Percentiles rank a stretch among this genome's conserved stretches.
phyloP scores from a whole-genome alignment of 2,797 vertebrate species.

The Poeciliopsis presidionis region DNA sequence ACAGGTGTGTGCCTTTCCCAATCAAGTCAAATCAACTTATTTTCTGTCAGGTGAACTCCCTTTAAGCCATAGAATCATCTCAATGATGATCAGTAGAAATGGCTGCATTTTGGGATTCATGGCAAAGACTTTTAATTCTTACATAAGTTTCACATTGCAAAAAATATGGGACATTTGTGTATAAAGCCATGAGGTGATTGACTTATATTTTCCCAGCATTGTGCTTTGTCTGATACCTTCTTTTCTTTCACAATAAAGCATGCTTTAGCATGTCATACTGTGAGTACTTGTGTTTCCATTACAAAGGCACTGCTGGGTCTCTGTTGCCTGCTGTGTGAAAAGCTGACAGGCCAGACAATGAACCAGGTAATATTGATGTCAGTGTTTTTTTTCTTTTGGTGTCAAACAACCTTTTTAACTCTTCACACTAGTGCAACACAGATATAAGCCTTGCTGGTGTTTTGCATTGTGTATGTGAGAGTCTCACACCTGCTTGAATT shows the following conservation, averaged over 20 bases:
- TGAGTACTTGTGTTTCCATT: slow-evolving; percentile 35
- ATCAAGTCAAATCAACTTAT: too few relatives aligned
- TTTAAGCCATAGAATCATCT: too few relatives aligned
- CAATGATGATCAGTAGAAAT: too few relatives aligned
- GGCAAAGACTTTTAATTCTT: not conserved
- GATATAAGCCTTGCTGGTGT: not conserved
- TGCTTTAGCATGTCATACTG: slow-evolving; percentile 8
- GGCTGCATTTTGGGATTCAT: not conserved
- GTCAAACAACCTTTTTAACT: not conserved
- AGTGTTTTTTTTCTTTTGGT: not conserved
- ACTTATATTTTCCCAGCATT: not conserved
- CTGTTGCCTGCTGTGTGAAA: slow-evolving; percentile 23
- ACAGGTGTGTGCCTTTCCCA: too few relatives aligned
- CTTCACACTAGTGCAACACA: not conserved
- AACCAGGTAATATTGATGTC: slow-evolving; percentile 15
- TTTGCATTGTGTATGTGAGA: not conserved
- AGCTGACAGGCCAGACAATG: slow-evolving; percentile 6
- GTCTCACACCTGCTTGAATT: not conserved
- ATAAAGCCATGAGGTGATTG: not conserved
- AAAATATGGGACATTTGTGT: not conserved
- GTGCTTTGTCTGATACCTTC: slow-evolving; percentile 6
- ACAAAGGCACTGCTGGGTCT: slow-evolving; percentile 32
- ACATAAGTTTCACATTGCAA: not conserved
- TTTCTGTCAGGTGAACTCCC: too few relatives aligned
- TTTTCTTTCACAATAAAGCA: not conserved